Evolutionary conservation across 2,797 vertebrate species (phyloP), one percentile per base, ranked within the genome.

Genomic region (Mareca strepera): DNA sequence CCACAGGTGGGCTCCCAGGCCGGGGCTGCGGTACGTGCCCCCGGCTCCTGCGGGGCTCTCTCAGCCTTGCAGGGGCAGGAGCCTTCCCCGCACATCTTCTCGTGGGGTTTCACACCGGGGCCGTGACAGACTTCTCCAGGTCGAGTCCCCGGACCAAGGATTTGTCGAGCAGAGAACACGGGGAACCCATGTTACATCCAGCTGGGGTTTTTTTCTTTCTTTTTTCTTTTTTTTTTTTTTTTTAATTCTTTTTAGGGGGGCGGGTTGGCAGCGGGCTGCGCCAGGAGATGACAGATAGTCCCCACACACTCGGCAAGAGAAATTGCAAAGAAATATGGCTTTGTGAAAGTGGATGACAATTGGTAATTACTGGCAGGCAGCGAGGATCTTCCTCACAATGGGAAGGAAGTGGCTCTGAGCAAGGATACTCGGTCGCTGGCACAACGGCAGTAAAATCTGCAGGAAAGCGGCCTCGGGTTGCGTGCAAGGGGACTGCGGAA

Each of bases 261-360:
- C 3, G 0, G 21, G 15, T 46, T 39, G 52, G 58, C 63, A 73
- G 74, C 17, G 17, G 66, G 39, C 79, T 82, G 29, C 55, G n/a
- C 81, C 25, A 44, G 95, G 82, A 92, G 55, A 92, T 93, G 94
- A 92, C 91, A 96, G 92, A 89, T 63, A 83, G 85, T 93, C 96
- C 52, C 96, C 77, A 78, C 92, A 72, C 86, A 88, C 73, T 82
- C 89, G 81, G 88, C 95, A 86, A 95, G 90, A 95, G 95, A 94
- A 97, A 82, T 82, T 91, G 77, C 84, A 60, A 96, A 97, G 96
- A 97, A 97, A 96, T 95, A 96, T 29, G 86, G 92, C 86, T 94
- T 97, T 95, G 90, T 75, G 92, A 96, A 97, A 97, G 96, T 92
- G 91, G 87, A 94, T 97, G 97, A 97, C 96, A 96, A 96, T 88